These are phyloP conservation scores for Noctuana brunneofusca DNA, from an alignment of 2,888 invertebrate genomes.

Conservation along the genomic window DNA sequence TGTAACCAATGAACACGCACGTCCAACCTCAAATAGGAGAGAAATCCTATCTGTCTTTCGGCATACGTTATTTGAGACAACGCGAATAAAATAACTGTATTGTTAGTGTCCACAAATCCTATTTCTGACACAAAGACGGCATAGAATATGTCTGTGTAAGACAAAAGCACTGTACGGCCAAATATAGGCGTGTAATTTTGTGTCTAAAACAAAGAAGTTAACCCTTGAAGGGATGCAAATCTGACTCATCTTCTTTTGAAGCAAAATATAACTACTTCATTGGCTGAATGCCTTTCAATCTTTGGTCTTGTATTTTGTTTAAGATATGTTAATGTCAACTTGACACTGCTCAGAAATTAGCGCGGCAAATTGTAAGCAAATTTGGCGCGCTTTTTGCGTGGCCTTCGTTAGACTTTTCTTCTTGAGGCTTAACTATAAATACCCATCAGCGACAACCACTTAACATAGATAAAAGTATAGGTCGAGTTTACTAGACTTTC, in stretches of 20 bases:
- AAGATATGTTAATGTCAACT: background rate
- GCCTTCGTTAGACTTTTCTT: background rate
- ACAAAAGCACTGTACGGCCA: slow-evolving; percentile 17
- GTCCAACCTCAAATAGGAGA: too few species aligned
- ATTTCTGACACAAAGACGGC: slow-evolving; percentile 10
- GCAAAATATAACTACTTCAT: background rate
- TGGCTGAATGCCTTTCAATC: slow-evolving; percentile 1
- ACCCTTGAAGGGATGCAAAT: slow-evolving; percentile 17
- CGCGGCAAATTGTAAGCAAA: background rate
- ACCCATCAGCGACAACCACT: background rate
- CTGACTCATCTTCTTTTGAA: slow-evolving; percentile 17
- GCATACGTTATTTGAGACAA: too few species aligned
- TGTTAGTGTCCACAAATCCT: background rate
- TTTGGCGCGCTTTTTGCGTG: background rate
- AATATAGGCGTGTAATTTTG: slow-evolving; percentile 25
- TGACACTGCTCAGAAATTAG: background rate
- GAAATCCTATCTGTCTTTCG: too few species aligned
- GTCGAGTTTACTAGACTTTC: background rate
- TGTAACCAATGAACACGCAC: too few species aligned
- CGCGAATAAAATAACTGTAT: too few species aligned
- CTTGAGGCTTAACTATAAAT: background rate
- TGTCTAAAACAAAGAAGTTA: slow-evolving; percentile 23
- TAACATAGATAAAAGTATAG: slow-evolving; percentile 3
- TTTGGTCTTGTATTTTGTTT: background rate
- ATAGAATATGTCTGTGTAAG: background rate